A percentile compares a stretch with the other conserved stretches of the same genome.
Conservation (phyloP, 1,140 invertebrate genomes). For the Bombus difficillimus region DNA sequence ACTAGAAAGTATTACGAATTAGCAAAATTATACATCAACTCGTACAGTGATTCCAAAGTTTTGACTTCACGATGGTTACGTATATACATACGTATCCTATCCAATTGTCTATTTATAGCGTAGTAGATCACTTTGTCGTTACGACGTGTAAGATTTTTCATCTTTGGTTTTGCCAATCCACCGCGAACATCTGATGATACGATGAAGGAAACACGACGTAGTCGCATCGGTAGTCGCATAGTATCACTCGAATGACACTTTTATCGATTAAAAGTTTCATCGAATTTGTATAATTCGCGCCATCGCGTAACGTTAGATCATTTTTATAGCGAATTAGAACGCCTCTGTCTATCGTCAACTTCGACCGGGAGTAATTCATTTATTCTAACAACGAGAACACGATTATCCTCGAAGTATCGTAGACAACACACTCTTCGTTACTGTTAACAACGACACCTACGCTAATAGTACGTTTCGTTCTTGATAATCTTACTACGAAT, state of each 20-base stretch:
- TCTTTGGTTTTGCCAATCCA: neutral
- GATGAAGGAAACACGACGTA: too few relatives aligned
- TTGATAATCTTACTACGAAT: neutral
- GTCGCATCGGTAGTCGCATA: too few relatives aligned
- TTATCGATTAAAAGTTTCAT: neutral
- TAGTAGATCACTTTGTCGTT: constrained; percentile 30
- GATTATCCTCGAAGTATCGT: neutral
- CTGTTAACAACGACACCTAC: neutral
- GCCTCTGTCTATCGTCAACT: neutral
- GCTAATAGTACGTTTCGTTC: neutral
- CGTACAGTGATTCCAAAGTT: neutral
- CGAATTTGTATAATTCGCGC: neutral
- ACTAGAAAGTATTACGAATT: neutral
- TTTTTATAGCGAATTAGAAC: neutral
- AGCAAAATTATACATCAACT: neutral
- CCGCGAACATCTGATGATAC: neutral
- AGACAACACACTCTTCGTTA: neutral
- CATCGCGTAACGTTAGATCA: too few relatives aligned
- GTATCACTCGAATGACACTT: neutral
- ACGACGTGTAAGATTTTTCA: neutral
- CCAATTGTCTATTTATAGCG: constrained; percentile 41
- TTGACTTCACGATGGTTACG: neutral
- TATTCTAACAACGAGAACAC: neutral
- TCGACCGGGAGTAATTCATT: neutral
- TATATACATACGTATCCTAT: neutral